phyloP scores from a whole-genome alignment of 2,113 vertebrate genomes.

The Zosterops hypoxanthus region DNA sequence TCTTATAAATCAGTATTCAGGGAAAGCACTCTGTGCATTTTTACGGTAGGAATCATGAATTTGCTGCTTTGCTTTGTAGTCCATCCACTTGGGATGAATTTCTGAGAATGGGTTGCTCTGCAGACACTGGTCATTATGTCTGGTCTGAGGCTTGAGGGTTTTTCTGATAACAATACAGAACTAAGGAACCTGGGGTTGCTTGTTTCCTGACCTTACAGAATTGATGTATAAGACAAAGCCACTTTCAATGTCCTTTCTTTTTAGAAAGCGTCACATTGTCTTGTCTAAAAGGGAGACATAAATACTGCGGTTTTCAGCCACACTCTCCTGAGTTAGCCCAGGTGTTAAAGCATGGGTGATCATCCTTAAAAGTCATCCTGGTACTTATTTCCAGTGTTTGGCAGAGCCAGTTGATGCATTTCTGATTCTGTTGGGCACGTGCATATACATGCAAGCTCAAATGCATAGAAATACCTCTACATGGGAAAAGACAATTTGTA shows the following conservation, averaged over 20 bases:
- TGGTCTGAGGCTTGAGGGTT: not conserved
- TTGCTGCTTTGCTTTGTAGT: not conserved
- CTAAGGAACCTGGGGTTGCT: not conserved
- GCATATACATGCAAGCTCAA: not conserved
- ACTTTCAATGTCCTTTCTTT: not conserved
- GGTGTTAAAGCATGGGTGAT: not conserved
- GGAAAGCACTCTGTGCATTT: not conserved
- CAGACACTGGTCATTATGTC: not conserved
- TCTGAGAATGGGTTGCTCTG: not conserved
- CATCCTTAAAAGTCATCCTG: not conserved
- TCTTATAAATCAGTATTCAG: not conserved
- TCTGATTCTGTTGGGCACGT: not conserved
- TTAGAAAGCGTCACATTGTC: not conserved
- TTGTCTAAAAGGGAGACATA: not conserved
- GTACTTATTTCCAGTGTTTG: not conserved
- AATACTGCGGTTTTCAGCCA: not conserved
- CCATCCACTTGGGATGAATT: not conserved
- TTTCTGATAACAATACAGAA: not conserved
- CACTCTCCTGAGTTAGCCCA: rapidly evolving
- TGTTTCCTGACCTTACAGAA: not conserved
- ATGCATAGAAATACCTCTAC: not conserved
- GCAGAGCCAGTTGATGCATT: not conserved
- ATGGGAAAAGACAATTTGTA: not conserved
- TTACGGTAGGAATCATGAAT: not conserved
- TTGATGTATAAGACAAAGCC: not conserved